Percentiles rank a stretch among this genome's conserved stretches.
phyloP scores from a whole-genome alignment of 2,888 invertebrate genomes.

The Gandaritis pyraliata region DNA sequence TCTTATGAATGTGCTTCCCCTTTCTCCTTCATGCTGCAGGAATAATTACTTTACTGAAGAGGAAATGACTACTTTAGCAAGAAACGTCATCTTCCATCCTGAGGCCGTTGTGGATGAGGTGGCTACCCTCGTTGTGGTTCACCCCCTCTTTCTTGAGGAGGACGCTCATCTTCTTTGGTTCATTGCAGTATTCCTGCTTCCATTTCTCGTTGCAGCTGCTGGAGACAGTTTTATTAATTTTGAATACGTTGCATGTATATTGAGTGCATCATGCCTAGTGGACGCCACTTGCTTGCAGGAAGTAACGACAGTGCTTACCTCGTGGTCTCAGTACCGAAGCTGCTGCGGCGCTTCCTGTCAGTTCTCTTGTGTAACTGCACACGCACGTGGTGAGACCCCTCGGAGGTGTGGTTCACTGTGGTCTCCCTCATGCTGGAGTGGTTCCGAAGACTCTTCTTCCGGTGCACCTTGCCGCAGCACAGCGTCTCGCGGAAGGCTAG shows the following conservation, averaged over 20 bases:
- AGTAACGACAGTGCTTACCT: slow-evolving; percentile 7
- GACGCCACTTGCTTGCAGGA: too few species aligned
- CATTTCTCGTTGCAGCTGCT: slow-evolving; percentile 60
- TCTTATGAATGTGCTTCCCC: too few species aligned
- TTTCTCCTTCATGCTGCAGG: too few species aligned
- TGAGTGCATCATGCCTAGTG: too few species aligned
- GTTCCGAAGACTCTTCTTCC: slow-evolving; percentile 80
- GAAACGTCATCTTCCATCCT: slow-evolving; percentile 46
- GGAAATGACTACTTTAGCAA: slow-evolving; percentile 18
- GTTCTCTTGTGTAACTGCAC: slow-evolving; percentile 57
- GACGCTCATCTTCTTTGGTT: slow-evolving; percentile 51
- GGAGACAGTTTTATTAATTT: slow-evolving; percentile 21
- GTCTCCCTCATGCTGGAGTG: slow-evolving; percentile 86
- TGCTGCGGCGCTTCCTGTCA: slow-evolving; percentile 50
- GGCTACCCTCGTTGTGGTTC: slow-evolving; percentile 60
- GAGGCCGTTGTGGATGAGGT: slow-evolving; percentile 48
- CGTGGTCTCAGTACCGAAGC: slow-evolving; percentile 60
- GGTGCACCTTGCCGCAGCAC: slow-evolving; percentile 82
- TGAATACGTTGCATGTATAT: too few species aligned
- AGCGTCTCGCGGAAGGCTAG: slow-evolving; percentile 90
- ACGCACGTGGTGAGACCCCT: slow-evolving; percentile 74
- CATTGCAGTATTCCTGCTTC: slow-evolving; percentile 54
- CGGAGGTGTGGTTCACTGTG: slow-evolving; percentile 77
- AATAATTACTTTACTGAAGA: too few species aligned
- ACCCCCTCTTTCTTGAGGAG: slow-evolving; percentile 48